Base-by-base conservation (phyloP, 2,113 vertebrate genomes). In the Thalassarche chlororhynchos region DNA sequence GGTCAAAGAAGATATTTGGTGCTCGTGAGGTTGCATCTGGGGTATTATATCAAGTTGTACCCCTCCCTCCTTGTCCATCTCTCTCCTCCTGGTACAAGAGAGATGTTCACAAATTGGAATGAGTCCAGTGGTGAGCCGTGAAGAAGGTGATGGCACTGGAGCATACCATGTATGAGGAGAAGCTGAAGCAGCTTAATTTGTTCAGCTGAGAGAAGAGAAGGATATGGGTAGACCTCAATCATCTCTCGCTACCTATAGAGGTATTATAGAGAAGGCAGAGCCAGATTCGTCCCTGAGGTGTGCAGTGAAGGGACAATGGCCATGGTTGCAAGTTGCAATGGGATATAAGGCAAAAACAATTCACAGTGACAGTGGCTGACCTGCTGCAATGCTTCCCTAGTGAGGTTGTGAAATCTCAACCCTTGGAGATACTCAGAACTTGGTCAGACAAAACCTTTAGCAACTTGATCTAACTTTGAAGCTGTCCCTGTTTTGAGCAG, bases 211-310 rank as follows among this genome's bases (percentile, higher is more conserved):
- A 84, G 38, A 49, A 47, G 47, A 70, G 31, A 81, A 85, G 77
- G 14, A 58, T 14, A 5, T 11, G 26, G 17, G 60, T 38, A 49
- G 31, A 69, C n/a, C 23, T 80, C 25, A 28, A 21, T 77, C 19
- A n/a, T 36, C 26, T 85, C 68, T 89, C 0, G 0, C 34, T 62
- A 5, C 24, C 7, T 77, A 0, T 6, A 57, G 47, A 57, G 19
- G 8, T 52, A 9, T 32, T 58, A n/a, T 2, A 49, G n/a, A 55
- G 46, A 62, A 84, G 60, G 23, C 25, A 80, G n/a, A 76, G 38
- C 23, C 51, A 42, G 32, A 23, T 68, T 76, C 1, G 3, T 68
- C 47, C 26, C 19, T 29, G 44, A 81, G 29, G 21, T 34, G 16
- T 72, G 25, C 36, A 71, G 25, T 55, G 25, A 68, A 85, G 38